Conservation (phyloP, 2,113 vertebrate genomes). For the Cochlearius cochlearius region DNA sequence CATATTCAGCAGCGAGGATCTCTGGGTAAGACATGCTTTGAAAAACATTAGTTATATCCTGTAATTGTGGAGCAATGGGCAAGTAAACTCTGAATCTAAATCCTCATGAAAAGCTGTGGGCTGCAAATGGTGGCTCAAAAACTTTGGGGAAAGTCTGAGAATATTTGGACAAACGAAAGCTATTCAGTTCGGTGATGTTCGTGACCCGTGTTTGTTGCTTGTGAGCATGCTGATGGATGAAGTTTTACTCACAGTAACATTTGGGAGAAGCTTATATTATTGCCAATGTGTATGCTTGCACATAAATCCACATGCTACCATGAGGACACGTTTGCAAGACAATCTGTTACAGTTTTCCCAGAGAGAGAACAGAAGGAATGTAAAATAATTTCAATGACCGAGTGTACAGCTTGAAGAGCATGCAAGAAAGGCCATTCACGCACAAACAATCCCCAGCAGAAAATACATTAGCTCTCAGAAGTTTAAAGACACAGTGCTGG, state of each 20-base stretch:
- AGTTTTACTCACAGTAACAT: not conserved
- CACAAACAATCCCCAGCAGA: not conserved
- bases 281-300: not conserved
- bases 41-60: not conserved
- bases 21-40: not conserved
- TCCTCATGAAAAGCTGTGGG: not conserved
- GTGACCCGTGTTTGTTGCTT: not conserved
- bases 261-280: not conserved
- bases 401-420: not conserved
- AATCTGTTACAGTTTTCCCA: not conserved
- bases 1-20: not conserved
- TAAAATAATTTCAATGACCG: not conserved
- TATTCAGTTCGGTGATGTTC: not conserved
- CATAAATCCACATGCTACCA: not conserved
- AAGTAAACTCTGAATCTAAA: not conserved
- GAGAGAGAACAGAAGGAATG: not conserved
- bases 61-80: not conserved
- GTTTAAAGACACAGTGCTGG: not conserved
- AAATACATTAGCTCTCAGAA: not conserved
- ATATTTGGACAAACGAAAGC: not conserved
- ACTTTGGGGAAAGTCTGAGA: not conserved
- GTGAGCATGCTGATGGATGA: not conserved
- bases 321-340: not conserved
- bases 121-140: not conserved
- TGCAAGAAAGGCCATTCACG: not conserved